Evolutionary conservation across 2,113 vertebrate species (phyloP).

Genomic region (Laterallus jamaicensis): DNA sequence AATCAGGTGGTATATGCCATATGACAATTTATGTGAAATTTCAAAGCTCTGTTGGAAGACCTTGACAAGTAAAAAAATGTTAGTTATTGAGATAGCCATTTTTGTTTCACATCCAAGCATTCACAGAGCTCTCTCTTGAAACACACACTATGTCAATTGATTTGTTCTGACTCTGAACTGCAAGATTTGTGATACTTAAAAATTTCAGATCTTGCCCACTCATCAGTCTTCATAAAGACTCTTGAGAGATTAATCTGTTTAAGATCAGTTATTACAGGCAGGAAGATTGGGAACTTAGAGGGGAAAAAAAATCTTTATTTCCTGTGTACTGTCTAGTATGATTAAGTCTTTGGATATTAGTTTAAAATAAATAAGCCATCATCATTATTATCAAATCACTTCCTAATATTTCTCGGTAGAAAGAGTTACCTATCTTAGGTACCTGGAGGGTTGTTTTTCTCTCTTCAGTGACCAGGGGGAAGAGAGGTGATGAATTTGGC

Average conservation of each 20-base stretch:
- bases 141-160: background rate
- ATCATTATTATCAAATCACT: background rate
- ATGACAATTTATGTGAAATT: fast-evolving
- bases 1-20: background rate
- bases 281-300: background rate
- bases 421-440: background rate
- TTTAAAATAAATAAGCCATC: background rate
- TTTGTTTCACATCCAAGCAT: background rate
- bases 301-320: background rate
- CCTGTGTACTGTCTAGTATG: background rate
- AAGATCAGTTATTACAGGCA: background rate
- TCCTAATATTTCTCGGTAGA: background rate
- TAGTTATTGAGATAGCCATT: background rate
- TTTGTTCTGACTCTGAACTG: background rate
- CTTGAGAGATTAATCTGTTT: background rate
- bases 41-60: background rate
- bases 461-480: background rate
- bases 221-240: background rate
- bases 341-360: background rate
- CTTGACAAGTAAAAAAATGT: background rate
- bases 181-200: background rate
- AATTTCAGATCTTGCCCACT: background rate
- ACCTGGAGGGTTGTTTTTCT: background rate
- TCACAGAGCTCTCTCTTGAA: background rate
- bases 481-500: background rate